Evolutionary conservation across 2,113 vertebrate species (phyloP).

Genomic region (Myotis brandtii): DNA sequence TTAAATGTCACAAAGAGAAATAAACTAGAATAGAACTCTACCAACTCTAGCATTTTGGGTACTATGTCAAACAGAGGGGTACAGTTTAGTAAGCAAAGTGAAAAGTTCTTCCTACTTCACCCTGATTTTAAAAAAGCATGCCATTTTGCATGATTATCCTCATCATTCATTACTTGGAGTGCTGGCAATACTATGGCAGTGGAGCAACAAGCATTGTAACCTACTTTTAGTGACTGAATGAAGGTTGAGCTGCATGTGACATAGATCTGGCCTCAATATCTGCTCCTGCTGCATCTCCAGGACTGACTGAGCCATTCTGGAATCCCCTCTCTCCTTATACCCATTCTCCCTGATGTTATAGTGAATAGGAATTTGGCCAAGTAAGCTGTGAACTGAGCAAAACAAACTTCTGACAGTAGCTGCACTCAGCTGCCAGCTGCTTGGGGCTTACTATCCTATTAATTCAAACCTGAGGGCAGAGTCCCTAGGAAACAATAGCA

Average conservation of each 20-base stretch:
- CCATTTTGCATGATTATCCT: background rate
- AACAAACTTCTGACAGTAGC: background rate
- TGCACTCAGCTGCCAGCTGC: background rate
- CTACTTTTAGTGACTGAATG: background rate
- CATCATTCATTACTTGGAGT: background rate
- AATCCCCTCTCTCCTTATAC: background rate
- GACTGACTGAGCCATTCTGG: background rate
- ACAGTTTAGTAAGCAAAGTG: background rate
- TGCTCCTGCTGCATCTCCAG: background rate
- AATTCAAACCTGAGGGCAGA: background rate
- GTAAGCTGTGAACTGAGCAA: background rate
- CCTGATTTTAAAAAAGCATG: background rate
- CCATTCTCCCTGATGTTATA: background rate
- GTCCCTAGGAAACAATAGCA: background rate
- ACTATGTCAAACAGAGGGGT: background rate
- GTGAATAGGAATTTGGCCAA: background rate
- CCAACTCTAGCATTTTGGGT: background rate
- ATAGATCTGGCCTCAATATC: background rate
- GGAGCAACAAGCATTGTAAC: background rate
- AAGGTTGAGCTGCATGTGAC: background rate
- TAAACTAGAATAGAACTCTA: background rate
- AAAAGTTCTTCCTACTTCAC: background rate
- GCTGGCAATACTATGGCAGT: background rate
- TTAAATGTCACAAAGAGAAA: slow-evolving; percentile 28
- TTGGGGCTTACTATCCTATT: background rate